Evolutionary conservation across 2,888 invertebrate genomes (phyloP), one percentile per base, ranked within the genome.

Genomic region (Dasysyrphus tricinctus): DNA sequence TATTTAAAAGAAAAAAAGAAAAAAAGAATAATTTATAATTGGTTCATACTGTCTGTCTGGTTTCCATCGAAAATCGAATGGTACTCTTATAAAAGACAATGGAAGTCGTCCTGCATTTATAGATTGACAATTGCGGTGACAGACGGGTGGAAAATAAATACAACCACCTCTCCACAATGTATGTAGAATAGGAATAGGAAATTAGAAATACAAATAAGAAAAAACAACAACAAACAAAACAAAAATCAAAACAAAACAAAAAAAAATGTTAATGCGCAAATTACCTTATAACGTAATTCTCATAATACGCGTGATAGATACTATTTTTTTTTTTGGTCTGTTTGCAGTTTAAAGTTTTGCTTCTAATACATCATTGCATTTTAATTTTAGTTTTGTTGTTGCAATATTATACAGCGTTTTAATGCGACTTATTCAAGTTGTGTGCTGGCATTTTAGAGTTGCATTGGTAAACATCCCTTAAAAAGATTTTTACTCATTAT

Each of bases 211-310:
- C 1, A 24, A 24, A 24, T 3, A 24, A 24, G n/a, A n/a, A 24
- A 24, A 37, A 14, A 75, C 11, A 37, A 51, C 49, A 49, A 32
- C 32, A n/a, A n/a, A n/a, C n/a, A n/a, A n/a, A n/a, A n/a, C n/a
- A 65, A 65, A 65, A 49, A 32, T 5, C 32, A 32, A 32, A 32
- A 32, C 32, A 32, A 32, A 32, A 7, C 32, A 32, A 11, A 47
- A 65, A 67, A 42, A 57, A 72, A 65, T 70, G 51, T 44, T 72
- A 75, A 82, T 82, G 82, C 86, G 82, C 63, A 82, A 75, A 86
- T 79, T 72, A 49, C 65, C 51, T 74, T 82, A 75, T 56, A 86
- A 78, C 81, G 81, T 70, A 85, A 63, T 77, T 59, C 24, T 63
- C 63, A 59, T 54, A 77, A 59, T 54, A 77, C 56, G 84, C 86